Evolutionary conservation across 2,888 invertebrate species (phyloP).

Genomic region (Sepioteuthis lessoniana): DNA sequence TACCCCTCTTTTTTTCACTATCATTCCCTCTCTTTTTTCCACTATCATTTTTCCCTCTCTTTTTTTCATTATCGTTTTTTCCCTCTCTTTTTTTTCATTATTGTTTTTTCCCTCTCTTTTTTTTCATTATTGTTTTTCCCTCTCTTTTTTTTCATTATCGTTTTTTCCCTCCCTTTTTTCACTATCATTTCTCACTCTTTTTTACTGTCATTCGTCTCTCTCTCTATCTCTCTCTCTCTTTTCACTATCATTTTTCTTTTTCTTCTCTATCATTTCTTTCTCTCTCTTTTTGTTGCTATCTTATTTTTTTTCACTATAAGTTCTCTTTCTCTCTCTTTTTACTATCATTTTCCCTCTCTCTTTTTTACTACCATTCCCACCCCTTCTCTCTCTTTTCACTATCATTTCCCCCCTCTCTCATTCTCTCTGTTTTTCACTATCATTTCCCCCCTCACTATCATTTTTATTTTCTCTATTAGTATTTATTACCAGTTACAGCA

Average conservation of each 20-base stretch:
- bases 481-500: too few species aligned
- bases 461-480: too few species aligned
- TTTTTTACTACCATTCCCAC: too few species aligned
- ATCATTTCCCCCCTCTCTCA: too few species aligned
- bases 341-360: too few species aligned
- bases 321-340: too few species aligned
- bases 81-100: neutral
- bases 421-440: too few species aligned
- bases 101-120: neutral
- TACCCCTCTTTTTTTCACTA: neutral
- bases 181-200: neutral
- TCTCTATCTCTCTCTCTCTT: slow-evolving; percentile 34
- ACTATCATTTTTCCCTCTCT: neutral
- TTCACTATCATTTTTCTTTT: neutral
- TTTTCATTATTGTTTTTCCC: neutral
- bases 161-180: neutral
- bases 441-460: too few species aligned
- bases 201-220: neutral
- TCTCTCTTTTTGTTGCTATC: too few species aligned
- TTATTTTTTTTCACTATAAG: too few species aligned
- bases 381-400: too few species aligned
- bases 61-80: neutral
- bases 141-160: neutral
- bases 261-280: neutral
- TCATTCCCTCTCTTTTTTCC: neutral